phyloP scores from a whole-genome alignment of 2,888 invertebrate genomes.

The Netelia virgata region DNA sequence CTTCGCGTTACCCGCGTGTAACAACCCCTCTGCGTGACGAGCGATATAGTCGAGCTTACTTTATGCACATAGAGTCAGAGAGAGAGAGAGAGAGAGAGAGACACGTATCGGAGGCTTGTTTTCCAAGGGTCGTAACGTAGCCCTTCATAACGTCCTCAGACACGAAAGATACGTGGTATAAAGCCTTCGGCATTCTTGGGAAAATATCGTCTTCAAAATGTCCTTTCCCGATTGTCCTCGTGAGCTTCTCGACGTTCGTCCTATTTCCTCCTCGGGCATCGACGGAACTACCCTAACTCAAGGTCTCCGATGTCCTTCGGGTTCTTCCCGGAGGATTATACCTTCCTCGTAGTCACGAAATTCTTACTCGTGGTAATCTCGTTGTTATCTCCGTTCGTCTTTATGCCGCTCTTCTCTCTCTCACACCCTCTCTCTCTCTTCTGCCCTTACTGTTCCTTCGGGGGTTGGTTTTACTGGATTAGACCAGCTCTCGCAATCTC shows the following conservation, averaged over 20 bases:
- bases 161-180: slow-evolving; percentile 17
- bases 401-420: slow-evolving; percentile 23
- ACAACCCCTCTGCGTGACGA: slow-evolving; percentile 33
- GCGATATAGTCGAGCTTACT: slow-evolving; percentile 2
- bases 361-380: slow-evolving; percentile 58
- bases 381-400: slow-evolving; percentile 54
- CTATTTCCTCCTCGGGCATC: not conserved
- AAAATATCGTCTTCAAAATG: slow-evolving; percentile 16
- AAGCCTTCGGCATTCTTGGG: slow-evolving; percentile 7
- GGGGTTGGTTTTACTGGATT: slow-evolving; percentile 28
- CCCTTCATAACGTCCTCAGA: not conserved
- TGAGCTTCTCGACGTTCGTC: not conserved
- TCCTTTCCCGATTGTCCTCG: slow-evolving; percentile 24
- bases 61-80: not conserved
- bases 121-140: not conserved
- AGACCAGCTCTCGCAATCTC: slow-evolving; percentile 13
- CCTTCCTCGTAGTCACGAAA: slow-evolving; percentile 33
- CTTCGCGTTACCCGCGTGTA: slow-evolving; percentile 1
- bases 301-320: slow-evolving; percentile 31
- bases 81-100: not conserved
- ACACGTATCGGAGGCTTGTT: slow-evolving; percentile 21
- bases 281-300: not conserved
- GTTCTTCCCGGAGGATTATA: slow-evolving; percentile 50
- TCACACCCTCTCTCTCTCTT: not conserved
- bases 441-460: slow-evolving; percentile 9